Evolutionary conservation across 2,113 vertebrate genomes (phyloP).

Genomic region (Tor tambroides): DNA sequence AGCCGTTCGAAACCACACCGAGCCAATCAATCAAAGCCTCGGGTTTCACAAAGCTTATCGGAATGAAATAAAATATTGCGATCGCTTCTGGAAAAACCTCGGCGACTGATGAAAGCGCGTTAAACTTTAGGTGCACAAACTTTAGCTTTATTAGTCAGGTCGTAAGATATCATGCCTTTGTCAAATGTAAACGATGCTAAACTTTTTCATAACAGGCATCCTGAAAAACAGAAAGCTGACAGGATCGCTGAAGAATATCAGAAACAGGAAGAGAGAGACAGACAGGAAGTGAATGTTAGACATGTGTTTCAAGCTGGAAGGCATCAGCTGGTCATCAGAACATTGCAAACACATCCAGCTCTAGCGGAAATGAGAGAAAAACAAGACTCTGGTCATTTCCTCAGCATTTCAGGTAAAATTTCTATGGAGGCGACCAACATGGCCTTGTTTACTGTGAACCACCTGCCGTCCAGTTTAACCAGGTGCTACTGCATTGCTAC

Average conservation of each 20-base stretch:
- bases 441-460: background rate
- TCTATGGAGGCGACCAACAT: background rate
- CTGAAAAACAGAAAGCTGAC: constrained; percentile 37
- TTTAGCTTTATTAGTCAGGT: background rate
- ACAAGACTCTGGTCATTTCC: background rate
- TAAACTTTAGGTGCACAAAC: constrained; percentile 4
- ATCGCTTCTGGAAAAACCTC: background rate
- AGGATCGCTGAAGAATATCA: background rate
- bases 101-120: background rate
- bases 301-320: constrained; percentile 57
- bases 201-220: background rate
- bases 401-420: background rate
- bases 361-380: background rate
- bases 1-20: constrained; percentile 12
- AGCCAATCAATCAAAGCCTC: constrained; percentile 53
- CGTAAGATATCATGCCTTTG: background rate
- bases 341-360: background rate
- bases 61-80: constrained; percentile 35
- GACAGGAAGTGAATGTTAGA: background rate
- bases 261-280: constrained; percentile 30
- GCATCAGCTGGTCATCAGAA: constrained; percentile 12
- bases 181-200: background rate
- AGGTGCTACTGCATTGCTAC: background rate
- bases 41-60: constrained; percentile 39
- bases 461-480: background rate